phyloP scores from a whole-genome alignment of 2,888 invertebrate genomes.

The Cephus runcator region DNA sequence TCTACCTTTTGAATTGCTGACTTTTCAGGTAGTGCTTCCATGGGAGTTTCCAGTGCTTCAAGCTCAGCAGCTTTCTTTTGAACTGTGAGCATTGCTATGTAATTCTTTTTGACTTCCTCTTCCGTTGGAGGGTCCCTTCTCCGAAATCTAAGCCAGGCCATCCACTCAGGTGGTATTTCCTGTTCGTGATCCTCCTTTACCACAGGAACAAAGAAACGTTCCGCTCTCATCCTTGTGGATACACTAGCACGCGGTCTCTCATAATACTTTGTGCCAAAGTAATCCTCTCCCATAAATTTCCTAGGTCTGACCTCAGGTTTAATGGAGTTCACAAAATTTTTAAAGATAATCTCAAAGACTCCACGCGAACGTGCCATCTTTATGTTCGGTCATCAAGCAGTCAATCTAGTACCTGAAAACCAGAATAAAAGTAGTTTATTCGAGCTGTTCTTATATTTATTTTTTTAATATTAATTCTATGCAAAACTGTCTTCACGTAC shows the following conservation, averaged over 20 bases:
- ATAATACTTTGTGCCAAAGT: slow-evolving; percentile 84
- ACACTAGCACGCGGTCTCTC: slow-evolving; percentile 79
- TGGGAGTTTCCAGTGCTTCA: slow-evolving; percentile 66
- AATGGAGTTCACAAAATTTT: slow-evolving; percentile 74
- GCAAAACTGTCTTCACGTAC: neutral
- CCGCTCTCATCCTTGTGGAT: slow-evolving; percentile 67
- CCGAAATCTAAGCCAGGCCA: slow-evolving; percentile 81
- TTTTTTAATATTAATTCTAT: neutral
- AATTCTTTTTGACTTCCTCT: slow-evolving; percentile 76
- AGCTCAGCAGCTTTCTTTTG: slow-evolving; percentile 80
- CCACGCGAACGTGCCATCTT: slow-evolving; percentile 51
- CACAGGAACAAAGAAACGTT: slow-evolving; percentile 79
- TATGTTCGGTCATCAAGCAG: neutral
- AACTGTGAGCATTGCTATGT: slow-evolving; percentile 78
- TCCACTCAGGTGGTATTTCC: slow-evolving; percentile 88
- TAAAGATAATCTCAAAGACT: slow-evolving; percentile 65
- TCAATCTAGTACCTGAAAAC: neutral
- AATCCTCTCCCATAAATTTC: slow-evolving; percentile 77
- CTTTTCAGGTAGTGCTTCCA: slow-evolving; percentile 14
- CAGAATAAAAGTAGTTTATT: neutral
- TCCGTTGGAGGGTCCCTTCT: slow-evolving; percentile 75
- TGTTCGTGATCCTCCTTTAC: slow-evolving; percentile 74
- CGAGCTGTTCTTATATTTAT: neutral
- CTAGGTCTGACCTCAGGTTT: slow-evolving; percentile 51
- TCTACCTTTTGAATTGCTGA: slow-evolving; percentile 52